These are phyloP conservation scores for Sula dactylatra DNA, from an alignment of 2,113 vertebrate genomes.

Conservation along the genomic window DNA sequence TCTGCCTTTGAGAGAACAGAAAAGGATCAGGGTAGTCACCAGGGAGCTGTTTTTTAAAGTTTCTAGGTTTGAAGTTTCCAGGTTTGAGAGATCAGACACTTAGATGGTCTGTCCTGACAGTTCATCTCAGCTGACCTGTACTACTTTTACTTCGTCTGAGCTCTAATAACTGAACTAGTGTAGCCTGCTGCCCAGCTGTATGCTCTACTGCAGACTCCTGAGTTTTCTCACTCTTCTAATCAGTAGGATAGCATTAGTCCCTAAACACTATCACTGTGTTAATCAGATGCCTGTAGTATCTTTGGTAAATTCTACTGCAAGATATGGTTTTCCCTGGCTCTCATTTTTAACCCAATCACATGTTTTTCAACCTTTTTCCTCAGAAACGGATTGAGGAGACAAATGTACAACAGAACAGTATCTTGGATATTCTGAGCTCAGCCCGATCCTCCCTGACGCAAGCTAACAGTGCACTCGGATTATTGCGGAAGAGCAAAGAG, in stretches of 20 bases:
- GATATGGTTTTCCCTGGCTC: background rate
- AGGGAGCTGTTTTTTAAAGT: background rate
- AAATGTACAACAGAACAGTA: conserved; percentile 69
- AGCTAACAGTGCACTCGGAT: conserved; percentile 70
- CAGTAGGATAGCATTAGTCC: background rate
- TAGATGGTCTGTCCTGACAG: background rate
- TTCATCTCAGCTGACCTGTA: background rate
- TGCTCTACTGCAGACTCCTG: background rate
- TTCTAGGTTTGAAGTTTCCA: background rate
- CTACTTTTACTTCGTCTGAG: background rate
- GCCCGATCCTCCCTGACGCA: conserved; percentile 78
- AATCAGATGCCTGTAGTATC: no score
- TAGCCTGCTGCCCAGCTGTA: background rate
- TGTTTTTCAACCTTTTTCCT: background rate
- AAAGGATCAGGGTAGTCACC: background rate
- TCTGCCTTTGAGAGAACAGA: background rate
- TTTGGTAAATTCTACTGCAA: background rate
- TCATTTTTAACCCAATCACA: background rate
- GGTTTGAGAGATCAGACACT: background rate
- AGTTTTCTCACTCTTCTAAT: background rate
- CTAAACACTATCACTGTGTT: background rate
- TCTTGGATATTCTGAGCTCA: conserved; percentile 72
- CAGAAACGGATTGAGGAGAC: conserved; percentile 81
- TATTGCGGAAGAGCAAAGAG: conserved; percentile 81
- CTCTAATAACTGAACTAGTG: background rate